Evolutionary conservation across 2,113 vertebrate genomes (phyloP).

Genomic region (Shinisaurus crocodilurus): DNA sequence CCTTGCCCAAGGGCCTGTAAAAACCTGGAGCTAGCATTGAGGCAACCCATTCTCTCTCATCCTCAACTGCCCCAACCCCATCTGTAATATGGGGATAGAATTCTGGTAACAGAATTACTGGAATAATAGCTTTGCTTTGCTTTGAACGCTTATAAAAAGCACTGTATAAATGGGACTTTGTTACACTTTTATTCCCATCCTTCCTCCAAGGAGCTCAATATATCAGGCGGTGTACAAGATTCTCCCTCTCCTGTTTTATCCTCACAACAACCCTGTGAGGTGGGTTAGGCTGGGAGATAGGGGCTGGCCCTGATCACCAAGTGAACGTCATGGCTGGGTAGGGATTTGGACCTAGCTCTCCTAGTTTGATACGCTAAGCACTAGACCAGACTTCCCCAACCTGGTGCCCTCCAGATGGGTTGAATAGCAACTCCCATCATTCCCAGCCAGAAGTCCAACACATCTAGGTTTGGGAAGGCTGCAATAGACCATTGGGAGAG

Average conservation of each 20-base stretch:
- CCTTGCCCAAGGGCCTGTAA: too few relatives aligned
- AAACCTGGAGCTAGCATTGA: background rate
- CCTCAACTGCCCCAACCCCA: background rate
- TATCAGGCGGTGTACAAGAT: background rate
- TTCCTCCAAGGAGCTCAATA: background rate
- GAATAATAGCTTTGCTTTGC: background rate
- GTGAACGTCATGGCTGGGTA: background rate
- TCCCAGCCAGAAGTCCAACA: too few relatives aligned
- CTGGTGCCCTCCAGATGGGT: too few relatives aligned
- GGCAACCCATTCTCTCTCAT: background rate
- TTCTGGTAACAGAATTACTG: background rate
- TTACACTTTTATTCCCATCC: background rate
- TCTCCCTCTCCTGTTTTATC: background rate
- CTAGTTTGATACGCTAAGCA: background rate
- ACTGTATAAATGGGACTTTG: background rate
- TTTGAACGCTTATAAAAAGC: background rate
- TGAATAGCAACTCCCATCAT: too few relatives aligned
- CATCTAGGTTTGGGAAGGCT: too few relatives aligned
- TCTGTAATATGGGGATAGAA: background rate
- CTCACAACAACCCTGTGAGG: background rate
- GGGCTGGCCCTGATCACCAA: background rate
- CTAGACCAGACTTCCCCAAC: too few relatives aligned
- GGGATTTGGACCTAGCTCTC: background rate
- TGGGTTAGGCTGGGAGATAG: background rate
- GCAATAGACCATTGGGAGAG: background rate